Percentiles rank a stretch among this genome's conserved stretches.
These are phyloP conservation scores for Sebastolobus alascanus DNA, from an alignment of 2,797 vertebrate genomes.

Conservation along the genomic window DNA sequence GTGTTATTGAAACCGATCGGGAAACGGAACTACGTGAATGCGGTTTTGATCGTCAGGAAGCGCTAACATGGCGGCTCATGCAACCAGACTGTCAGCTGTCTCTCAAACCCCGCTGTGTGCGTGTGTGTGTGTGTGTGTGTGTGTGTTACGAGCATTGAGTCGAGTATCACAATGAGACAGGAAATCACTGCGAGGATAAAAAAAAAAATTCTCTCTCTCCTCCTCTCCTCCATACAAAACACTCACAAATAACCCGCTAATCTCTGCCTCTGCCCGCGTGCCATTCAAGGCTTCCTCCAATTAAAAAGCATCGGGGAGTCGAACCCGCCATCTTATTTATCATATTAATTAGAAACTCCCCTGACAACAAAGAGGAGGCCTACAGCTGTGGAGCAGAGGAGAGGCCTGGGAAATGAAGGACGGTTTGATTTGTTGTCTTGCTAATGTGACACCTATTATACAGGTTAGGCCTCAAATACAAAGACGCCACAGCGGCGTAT, in stretches of 20 bases:
- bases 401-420: slow-evolving; percentile 92
- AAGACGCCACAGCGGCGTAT: slow-evolving; percentile 92
- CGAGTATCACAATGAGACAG: slow-evolving; percentile 74
- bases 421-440: slow-evolving; percentile 96
- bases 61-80: slow-evolving; percentile 32
- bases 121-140: neutral
- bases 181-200: slow-evolving; percentile 70
- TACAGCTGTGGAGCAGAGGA: slow-evolving; percentile 95
- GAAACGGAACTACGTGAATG: slow-evolving; percentile 55
- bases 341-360: slow-evolving; percentile 99
- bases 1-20: slow-evolving; percentile 13
- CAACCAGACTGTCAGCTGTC: slow-evolving; percentile 66
- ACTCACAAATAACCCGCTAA: slow-evolving; percentile 76
- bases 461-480: slow-evolving; percentile 94
- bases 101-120: slow-evolving; percentile 32
- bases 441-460: slow-evolving; percentile 99
- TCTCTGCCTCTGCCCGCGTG: slow-evolving; percentile 75
- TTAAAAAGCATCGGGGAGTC: slow-evolving; percentile 82
- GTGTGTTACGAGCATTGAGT: slow-evolving; percentile 33
- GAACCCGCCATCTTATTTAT: slow-evolving; percentile 96
- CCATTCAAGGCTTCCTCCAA: slow-evolving; percentile 85
- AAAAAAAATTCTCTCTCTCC: slow-evolving; percentile 42
- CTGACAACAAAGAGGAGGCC: slow-evolving; percentile 91
- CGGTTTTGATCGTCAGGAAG: slow-evolving; percentile 56
- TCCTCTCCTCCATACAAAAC: slow-evolving; percentile 59